Evolutionary conservation across 2,113 vertebrate species (phyloP).

Genomic region (Emydocephalus ijimae): DNA sequence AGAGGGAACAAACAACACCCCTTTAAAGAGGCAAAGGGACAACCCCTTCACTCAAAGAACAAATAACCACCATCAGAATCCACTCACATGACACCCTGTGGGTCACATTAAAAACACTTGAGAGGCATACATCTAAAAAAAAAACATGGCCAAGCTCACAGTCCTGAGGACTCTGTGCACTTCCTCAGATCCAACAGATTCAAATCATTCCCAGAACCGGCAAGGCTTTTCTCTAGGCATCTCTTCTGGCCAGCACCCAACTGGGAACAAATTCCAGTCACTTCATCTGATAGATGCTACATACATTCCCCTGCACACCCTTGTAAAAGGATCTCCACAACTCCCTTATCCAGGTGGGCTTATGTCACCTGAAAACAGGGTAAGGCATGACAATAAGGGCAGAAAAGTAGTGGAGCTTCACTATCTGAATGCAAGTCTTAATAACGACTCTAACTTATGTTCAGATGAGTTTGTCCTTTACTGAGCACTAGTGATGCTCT

Average conservation of each 20-base stretch:
- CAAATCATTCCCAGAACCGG: background rate
- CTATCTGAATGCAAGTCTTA: background rate
- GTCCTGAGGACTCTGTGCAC: background rate
- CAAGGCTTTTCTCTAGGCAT: background rate
- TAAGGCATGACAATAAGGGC: background rate
- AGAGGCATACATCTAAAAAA: background rate
- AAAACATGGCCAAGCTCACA: background rate
- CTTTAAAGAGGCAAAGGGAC: background rate
- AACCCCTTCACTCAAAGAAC: background rate
- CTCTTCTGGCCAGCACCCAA: background rate
- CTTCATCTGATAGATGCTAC: background rate
- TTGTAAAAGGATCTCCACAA: background rate
- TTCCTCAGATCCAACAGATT: background rate
- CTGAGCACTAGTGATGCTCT: background rate
- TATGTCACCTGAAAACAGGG: background rate
- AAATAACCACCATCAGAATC: background rate
- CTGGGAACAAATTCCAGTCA: background rate
- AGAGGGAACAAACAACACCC: background rate
- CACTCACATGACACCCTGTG: background rate
- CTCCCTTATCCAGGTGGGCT: background rate
- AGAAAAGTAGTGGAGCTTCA: background rate
- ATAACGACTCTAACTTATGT: background rate
- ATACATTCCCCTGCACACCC: background rate
- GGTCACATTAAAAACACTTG: background rate
- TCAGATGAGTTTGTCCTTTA: background rate